Percentiles rank a stretch among this genome's conserved stretches.
Conservation (phyloP, 2,797 vertebrate genomes). For the Danionella dracula region DNA sequence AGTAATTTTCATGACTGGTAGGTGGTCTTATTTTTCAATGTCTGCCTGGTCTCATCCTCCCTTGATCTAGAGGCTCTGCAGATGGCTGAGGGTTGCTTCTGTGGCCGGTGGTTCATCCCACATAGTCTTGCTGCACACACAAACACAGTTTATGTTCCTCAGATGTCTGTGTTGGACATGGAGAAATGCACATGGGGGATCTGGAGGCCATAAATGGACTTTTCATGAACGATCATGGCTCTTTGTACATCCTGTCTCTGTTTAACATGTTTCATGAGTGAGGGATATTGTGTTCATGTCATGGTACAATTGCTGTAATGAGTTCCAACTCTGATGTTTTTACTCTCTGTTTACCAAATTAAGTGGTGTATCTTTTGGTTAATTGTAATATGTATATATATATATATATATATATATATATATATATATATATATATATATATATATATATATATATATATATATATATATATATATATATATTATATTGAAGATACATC, state of each 20-base stretch:
- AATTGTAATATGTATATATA: too few species aligned
- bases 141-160: conserved; percentile 17
- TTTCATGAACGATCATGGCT: neutral
- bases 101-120: neutral
- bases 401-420: too few species aligned
- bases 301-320: neutral
- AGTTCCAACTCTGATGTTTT: neutral
- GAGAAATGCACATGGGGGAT: conserved; percentile 1
- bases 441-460: too few species aligned
- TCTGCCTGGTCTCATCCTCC: conserved; percentile 28
- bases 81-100: conserved; percentile 25
- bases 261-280: neutral
- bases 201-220: neutral
- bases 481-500: too few species aligned
- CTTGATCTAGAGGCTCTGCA: conserved; percentile 40
- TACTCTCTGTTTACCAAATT: neutral
- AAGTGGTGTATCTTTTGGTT: too few species aligned
- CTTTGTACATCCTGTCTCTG: conserved; percentile 19
- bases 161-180: conserved; percentile 8
- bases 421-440: too few species aligned
- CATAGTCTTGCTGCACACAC: conserved; percentile 8
- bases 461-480: too few species aligned
- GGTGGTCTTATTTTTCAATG: conserved; percentile 31
- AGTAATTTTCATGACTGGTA: conserved; percentile 24
- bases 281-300: neutral